Base-by-base conservation (phyloP, 2,797 vertebrate species). In the Cuculus canorus region DNA sequence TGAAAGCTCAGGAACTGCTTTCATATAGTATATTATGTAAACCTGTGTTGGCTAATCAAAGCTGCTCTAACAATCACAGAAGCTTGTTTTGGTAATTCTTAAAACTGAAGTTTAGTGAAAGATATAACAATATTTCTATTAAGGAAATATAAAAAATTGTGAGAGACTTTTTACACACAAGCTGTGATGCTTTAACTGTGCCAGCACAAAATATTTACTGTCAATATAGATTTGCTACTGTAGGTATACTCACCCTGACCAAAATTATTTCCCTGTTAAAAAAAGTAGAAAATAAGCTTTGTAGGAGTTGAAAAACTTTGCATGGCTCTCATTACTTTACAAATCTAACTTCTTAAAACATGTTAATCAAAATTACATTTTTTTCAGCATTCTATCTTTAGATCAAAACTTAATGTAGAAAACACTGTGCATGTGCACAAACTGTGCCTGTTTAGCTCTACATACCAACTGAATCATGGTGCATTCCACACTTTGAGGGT, bases 1-100 rank as follows among this genome's bases (percentile, higher is more conserved):
- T 88, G 68, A 77, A 92, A 90, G 70, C 71, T 91, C 82, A 91
- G 63, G 59, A 48, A 59, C 63, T 88, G 47, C 72, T 72, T 86
- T 92, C 37, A 18, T 50, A 53, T 59, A 48, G 61, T 85, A 47
- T 28, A 28, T 60, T 82, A 14, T 35, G 17, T 88, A 82, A 82
- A 39, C 52, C 43, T 13, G 8, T 39, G 69, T 73, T 52, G 19
- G 13, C 35, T 76, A 41, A 86, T 79, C 64, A 68, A 56, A 92
- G 54, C 73, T 84, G 33, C 56, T 70, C 8, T 53, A 32, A 65
- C 13, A 65, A 92, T 25, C 41, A 33, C 6, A 14, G 73, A 56
- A 63, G 30, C 61, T 81, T 79, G 84, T 43, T 91, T 68, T 39
- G 32, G 47, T 86, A 82, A 72, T 82, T 88, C 17, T 78, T 82